A percentile compares a stretch with the other conserved stretches of the same genome.
Conservation (phyloP, 2,888 invertebrate genomes). For the Conus canariensis region DNA sequence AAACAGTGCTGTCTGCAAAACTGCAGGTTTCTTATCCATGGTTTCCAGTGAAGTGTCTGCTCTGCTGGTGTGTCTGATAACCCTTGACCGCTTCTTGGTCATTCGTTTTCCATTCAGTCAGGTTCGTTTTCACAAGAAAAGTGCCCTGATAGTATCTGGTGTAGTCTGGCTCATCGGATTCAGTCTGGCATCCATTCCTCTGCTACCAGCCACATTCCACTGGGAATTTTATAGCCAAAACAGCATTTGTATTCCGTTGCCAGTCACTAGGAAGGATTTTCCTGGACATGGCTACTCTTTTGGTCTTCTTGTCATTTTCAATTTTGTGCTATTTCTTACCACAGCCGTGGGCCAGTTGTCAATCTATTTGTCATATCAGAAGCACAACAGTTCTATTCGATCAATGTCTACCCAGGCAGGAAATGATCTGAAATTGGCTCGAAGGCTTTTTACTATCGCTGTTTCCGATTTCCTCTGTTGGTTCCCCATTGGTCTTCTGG, state of each 20-base stretch:
- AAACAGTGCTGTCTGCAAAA: not conserved
- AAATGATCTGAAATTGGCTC: slow-evolving; percentile 9
- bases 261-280: slow-evolving; percentile 18
- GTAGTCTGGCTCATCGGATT: not conserved
- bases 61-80: not conserved
- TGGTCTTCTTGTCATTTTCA: not conserved
- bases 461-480: slow-evolving; percentile 13
- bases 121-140: not conserved
- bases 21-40: not conserved
- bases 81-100: not conserved
- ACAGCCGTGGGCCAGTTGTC: not conserved
- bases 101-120: slow-evolving; percentile 11
- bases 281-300: slow-evolving; percentile 1
- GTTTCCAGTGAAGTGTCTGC: slow-evolving; percentile 17
- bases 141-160: not conserved
- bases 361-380: not conserved
- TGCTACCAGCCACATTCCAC: not conserved
- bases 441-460: not conserved
- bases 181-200: not conserved
- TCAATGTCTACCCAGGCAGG: not conserved
- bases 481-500: slow-evolving; percentile 27
- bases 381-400: not conserved
- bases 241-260: slow-evolving; percentile 8
- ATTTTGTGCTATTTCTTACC: not conserved
- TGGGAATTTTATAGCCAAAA: slow-evolving; percentile 26